Evolutionary conservation across 2,888 invertebrate species (phyloP).

Genomic region (Pilophorus perplexus): DNA sequence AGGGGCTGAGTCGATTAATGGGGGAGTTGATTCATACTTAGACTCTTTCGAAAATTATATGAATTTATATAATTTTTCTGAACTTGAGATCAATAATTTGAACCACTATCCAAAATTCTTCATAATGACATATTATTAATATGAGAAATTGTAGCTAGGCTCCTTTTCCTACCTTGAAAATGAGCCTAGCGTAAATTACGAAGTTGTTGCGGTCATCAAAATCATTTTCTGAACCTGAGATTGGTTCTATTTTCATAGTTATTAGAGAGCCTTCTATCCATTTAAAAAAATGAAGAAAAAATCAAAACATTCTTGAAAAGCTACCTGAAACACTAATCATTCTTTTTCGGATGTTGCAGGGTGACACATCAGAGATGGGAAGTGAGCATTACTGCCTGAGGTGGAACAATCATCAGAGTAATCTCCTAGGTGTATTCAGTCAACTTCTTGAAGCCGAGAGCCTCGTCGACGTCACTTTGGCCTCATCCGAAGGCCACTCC

Average conservation of each 20-base stretch:
- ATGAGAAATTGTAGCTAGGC: too few relatives aligned
- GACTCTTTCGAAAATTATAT: too few relatives aligned
- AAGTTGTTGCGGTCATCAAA: background rate
- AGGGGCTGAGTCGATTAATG: too few relatives aligned
- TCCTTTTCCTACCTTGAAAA: too few relatives aligned
- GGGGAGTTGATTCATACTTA: too few relatives aligned
- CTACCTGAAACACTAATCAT: background rate
- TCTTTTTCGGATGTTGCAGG: slow-evolving; percentile 29
- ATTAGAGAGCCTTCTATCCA: too few relatives aligned
- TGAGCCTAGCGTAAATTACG: background rate
- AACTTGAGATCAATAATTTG: too few relatives aligned
- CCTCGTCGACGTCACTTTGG: slow-evolving; percentile 93
- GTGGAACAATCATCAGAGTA: slow-evolving; percentile 99
- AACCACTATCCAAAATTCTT: too few relatives aligned
- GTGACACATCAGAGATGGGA: slow-evolving; percentile 72
- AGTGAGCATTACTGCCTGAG: slow-evolving; percentile 98
- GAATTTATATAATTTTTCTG: too few relatives aligned
- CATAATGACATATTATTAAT: too few relatives aligned
- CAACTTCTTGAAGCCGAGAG: slow-evolving; percentile 93
- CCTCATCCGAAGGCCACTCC: slow-evolving; percentile 92
- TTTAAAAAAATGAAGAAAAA: too few relatives aligned
- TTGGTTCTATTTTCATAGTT: background rate
- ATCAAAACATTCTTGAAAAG: background rate
- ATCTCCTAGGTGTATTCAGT: slow-evolving; percentile 95
- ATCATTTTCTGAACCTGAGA: too few relatives aligned